A percentile compares a stretch with the other conserved stretches of the same genome.
Evolutionary conservation across 2,113 vertebrate genomes (phyloP).

Genomic region (Eretmodus cyanostictus): DNA sequence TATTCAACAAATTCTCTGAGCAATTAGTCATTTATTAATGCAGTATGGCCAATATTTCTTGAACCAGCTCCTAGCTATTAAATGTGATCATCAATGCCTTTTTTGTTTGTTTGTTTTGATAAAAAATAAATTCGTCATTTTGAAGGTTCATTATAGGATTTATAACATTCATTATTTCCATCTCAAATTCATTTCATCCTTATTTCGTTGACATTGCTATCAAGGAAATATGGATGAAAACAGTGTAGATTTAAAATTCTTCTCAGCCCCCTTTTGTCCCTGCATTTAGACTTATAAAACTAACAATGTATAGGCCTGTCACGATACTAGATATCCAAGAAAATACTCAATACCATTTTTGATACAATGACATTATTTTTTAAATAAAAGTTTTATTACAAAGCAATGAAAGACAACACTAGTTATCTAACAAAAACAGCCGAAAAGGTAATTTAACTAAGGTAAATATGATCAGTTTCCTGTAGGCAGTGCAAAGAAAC

Average conservation of each 20-base stretch:
- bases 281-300: background rate
- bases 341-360: background rate
- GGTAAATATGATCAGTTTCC: background rate
- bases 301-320: background rate
- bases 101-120: background rate
- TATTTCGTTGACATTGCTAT: background rate
- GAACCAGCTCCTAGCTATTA: background rate
- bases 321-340: background rate
- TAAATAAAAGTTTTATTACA: background rate
- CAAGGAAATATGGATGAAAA: background rate
- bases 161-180: background rate
- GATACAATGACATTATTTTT: background rate
- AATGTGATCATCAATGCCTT: background rate
- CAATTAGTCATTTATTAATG: background rate
- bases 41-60: background rate
- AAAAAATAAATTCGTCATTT: background rate
- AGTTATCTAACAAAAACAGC: background rate
- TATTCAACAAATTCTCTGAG: background rate
- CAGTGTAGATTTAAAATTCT: background rate
- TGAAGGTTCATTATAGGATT: background rate
- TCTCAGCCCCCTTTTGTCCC: rapidly evolving
- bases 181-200: background rate
- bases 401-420: background rate
- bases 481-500: background rate
- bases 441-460: background rate